Conservation (phyloP, 2,888 invertebrate species). For the Tanypteryx hageni region DNA sequence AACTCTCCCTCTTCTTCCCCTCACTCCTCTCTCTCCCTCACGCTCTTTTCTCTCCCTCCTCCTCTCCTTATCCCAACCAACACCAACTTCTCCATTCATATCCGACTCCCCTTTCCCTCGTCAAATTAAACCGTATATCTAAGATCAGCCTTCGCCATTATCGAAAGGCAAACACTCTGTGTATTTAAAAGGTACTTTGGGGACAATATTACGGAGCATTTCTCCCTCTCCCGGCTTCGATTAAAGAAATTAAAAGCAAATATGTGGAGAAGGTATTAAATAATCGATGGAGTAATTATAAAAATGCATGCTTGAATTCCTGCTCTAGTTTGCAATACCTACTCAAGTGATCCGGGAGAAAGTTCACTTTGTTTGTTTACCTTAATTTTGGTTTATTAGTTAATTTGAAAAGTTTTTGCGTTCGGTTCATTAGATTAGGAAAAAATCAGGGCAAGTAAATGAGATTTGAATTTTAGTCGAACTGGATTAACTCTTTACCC, state of each 20-base stretch:
- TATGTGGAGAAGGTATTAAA: constrained; percentile 31
- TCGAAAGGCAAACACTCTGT: constrained; percentile 3
- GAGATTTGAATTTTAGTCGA: neutral
- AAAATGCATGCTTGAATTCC: neutral
- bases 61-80: neutral
- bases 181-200: neutral
- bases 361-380: neutral
- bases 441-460: neutral
- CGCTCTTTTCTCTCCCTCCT: neutral
- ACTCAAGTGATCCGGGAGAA: neutral
- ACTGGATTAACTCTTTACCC: too few relatives aligned
- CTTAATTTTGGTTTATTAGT: neutral
- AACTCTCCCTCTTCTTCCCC: neutral
- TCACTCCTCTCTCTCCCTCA: neutral
- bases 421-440: neutral
- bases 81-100: neutral
- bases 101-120: neutral
- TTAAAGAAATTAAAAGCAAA: constrained; percentile 54
- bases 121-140: constrained; percentile 50
- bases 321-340: constrained; percentile 39
- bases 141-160: neutral
- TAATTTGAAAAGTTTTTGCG: neutral
- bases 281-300: constrained; percentile 37
- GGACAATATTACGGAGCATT: neutral
- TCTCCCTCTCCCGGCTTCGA: neutral